Conservation (phyloP, 2,888 invertebrate species). For the Ormyrus pomaceus region DNA sequence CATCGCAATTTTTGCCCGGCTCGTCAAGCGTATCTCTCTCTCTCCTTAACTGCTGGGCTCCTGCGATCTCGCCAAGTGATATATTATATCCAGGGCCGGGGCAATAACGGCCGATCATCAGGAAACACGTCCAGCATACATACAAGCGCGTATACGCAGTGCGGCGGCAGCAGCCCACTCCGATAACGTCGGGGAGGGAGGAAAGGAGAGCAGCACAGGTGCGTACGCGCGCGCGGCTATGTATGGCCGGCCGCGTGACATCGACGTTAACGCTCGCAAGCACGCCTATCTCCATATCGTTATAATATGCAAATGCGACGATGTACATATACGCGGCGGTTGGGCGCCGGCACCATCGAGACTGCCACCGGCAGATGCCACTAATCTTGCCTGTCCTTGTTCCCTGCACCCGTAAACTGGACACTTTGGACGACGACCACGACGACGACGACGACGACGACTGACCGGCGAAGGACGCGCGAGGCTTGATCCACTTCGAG, state of each 20-base stretch:
- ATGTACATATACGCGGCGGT: constrained; percentile 42
- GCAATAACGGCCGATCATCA: constrained; percentile 52
- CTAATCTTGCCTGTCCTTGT: constrained; percentile 40
- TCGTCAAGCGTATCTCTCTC: not conserved
- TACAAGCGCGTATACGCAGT: not conserved
- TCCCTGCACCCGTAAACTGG: not conserved
- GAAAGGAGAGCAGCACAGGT: constrained; percentile 27
- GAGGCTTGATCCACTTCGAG: not conserved
- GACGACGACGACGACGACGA: too few relatives aligned
- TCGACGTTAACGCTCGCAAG: constrained; percentile 60
- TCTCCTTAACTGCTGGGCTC: constrained; percentile 18
- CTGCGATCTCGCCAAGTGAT: constrained; percentile 36
- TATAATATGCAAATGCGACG: constrained; percentile 66
- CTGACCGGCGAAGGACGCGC: too few relatives aligned
- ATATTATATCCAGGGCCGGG: constrained; percentile 31
- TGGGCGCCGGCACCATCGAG: constrained; percentile 43
- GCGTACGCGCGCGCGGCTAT: constrained; percentile 59
- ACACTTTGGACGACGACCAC: too few relatives aligned
- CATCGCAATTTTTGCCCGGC: constrained; percentile 24
- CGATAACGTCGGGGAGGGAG: constrained; percentile 23
- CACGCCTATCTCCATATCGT: constrained; percentile 65
- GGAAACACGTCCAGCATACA: constrained; percentile 36
- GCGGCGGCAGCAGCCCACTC: not conserved
- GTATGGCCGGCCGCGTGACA: constrained; percentile 59
- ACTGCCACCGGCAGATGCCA: constrained; percentile 42